Conservation (phyloP, 2,113 vertebrate genomes). For the Jacana jacana region DNA sequence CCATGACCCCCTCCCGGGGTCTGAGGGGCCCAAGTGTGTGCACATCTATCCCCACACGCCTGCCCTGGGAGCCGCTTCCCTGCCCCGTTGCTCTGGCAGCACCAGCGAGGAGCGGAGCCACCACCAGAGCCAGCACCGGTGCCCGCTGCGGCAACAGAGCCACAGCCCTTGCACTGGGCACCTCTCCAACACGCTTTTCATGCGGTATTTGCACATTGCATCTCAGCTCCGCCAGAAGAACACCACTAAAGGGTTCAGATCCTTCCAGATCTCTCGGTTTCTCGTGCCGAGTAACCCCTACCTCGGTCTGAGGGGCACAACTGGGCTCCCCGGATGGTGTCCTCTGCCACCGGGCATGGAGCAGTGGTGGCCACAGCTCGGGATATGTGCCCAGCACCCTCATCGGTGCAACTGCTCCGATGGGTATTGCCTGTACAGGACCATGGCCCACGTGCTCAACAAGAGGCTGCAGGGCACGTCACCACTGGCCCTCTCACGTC, state of each 20-base stretch:
- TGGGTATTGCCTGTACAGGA: fast-evolving
- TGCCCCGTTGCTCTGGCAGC: background rate
- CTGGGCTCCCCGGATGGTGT: background rate
- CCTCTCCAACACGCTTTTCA: background rate
- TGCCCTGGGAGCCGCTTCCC: background rate
- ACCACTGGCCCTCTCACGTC: background rate
- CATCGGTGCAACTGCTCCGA: fast-evolving
- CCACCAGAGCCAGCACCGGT: background rate
- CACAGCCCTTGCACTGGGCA: background rate
- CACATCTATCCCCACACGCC: fast-evolving
- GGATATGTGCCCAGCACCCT: fast-evolving
- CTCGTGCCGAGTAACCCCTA: background rate
- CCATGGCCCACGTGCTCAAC: fast-evolving
- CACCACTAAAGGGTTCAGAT: background rate
- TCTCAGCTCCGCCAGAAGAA: background rate
- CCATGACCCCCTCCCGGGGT: background rate
- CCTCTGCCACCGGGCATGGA: background rate
- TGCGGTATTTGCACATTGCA: background rate
- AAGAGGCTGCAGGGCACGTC: fast-evolving
- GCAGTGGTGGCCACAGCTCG: fast-evolving
- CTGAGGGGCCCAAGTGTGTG: background rate
- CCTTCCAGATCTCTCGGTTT: background rate
- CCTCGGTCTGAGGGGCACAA: background rate
- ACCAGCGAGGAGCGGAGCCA: background rate
- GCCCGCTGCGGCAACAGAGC: fast-evolving